Evolutionary conservation across 2,797 vertebrate genomes (phyloP), one percentile per base, ranked within the genome.

Genomic region (Gymnodraco acuticeps): DNA sequence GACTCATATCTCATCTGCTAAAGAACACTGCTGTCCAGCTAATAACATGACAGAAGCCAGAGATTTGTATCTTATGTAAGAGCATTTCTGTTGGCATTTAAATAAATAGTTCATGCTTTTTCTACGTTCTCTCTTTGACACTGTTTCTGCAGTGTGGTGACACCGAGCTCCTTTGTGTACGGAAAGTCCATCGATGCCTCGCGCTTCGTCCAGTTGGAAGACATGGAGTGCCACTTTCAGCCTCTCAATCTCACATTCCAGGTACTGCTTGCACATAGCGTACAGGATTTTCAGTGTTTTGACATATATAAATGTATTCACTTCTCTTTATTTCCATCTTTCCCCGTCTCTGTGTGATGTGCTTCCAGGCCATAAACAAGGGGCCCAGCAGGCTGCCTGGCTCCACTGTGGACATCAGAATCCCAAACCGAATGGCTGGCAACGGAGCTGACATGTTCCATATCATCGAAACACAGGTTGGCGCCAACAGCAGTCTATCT

Each of bases 161-260:
- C 95, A 2, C 98, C 98, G 2, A 95, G 89, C 76, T 98, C 98
- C 12, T 99, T 99, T 77, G 93, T 96, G 64, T 99, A 99, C 0
- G 98, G 98, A 13, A 97, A 97, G 89, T 97, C 97, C 73, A 95
- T 98, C 48, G 96, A 98, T 1, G 71, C 84, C 0, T 96, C 96
- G 1, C 96, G 94, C 73, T 98, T 99, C 17, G 72, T 97, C 83
- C 96, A 95, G 72, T 58, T 99, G 70, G 96, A 97, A 27, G 96
- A 97, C 81, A 93, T 96, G 55, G 95, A 97, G 65, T 99, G 98
- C 79, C 92, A 95, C 82, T 99, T 99, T 84, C 98, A 99, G 87
- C 95, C 96, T 47, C 95, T 99, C 62, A 99, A 99, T 87, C 88
- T 99, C 86, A 98, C 97, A 2, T 95, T 99, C 77, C 97, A 99